These are phyloP conservation scores for Danionella dracula DNA, from an alignment of 2,797 vertebrate species.

Conservation along the genomic window DNA sequence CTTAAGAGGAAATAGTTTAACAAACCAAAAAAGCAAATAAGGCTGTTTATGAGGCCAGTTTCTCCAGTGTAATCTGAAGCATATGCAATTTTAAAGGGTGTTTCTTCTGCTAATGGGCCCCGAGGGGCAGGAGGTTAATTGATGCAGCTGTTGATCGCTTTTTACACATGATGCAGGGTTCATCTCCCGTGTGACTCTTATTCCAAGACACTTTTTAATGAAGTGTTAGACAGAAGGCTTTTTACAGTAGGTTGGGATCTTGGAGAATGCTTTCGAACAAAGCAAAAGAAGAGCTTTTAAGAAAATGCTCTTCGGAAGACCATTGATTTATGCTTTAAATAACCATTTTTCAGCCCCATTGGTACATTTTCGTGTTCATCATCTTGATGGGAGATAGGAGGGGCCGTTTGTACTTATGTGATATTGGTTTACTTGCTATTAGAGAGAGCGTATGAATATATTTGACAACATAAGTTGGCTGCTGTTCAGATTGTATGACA, in stretches of 20 bases:
- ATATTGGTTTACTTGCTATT: conserved; percentile 34
- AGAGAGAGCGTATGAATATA: neutral
- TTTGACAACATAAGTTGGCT: no score
- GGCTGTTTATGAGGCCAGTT: conserved; percentile 70
- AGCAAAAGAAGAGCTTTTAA: conserved; percentile 44
- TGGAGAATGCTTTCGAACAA: conserved; percentile 62
- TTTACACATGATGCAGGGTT: conserved; percentile 74
- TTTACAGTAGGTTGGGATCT: conserved; percentile 65
- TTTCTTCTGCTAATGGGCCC: conserved; percentile 81
- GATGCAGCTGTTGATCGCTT: conserved; percentile 91
- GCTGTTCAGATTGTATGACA: no score
- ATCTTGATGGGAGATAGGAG: conserved; percentile 53
- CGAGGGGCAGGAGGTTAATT: conserved; percentile 81
- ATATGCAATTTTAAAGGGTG: conserved; percentile 83
- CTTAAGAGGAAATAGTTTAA: conserved; percentile 22
- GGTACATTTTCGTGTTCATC: conserved; percentile 66
- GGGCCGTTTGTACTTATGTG: conserved; percentile 63
- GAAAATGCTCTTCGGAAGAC: conserved; percentile 49
- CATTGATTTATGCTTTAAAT: conserved; percentile 71
- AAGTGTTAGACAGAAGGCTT: conserved; percentile 84
- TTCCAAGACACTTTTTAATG: conserved; percentile 85
- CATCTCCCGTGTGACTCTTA: conserved; percentile 82
- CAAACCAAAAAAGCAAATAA: conserved; percentile 67
- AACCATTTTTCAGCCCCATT: conserved; percentile 64
- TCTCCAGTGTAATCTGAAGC: conserved; percentile 76